Conservation (phyloP, 2,113 vertebrate species). For the Vulpes vulpes region DNA sequence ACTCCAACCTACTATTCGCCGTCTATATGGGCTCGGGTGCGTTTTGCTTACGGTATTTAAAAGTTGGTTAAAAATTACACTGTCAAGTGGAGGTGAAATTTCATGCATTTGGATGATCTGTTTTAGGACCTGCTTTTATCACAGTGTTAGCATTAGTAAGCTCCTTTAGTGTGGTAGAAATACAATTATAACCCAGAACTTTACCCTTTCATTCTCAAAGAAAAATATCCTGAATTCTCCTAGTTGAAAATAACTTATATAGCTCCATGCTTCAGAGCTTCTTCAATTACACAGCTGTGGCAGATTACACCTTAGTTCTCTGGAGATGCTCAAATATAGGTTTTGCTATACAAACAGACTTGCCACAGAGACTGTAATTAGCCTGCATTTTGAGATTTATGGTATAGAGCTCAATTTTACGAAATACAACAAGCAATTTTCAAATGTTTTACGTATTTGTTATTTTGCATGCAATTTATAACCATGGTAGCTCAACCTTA, state of each 20-base stretch:
- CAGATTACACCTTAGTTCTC: conserved; percentile 55
- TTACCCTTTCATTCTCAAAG: conserved; percentile 2
- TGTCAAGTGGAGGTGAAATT: not conserved
- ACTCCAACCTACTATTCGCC: not conserved
- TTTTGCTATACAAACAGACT: conserved; percentile 36
- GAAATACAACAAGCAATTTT: conserved; percentile 32
- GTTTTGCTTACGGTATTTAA: conserved; percentile 14
- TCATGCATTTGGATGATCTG: not conserved
- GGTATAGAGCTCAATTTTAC: conserved; percentile 23
- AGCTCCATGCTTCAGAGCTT: not conserved
- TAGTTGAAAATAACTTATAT: conserved; percentile 52
- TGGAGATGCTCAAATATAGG: conserved; percentile 50
- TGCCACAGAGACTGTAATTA: not conserved
- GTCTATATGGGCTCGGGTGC: not conserved
- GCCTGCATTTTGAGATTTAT: conserved; percentile 2
- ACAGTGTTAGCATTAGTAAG: not conserved
- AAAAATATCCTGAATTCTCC: conserved; percentile 48
- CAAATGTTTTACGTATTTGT: conserved; percentile 44
- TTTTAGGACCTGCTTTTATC: conserved; percentile 1
- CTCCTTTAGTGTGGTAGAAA: conserved; percentile 38
- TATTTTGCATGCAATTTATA: conserved; percentile 38
- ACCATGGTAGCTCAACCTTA: not conserved
- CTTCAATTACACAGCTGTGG: conserved; percentile 51
- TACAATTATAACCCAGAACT: conserved; percentile 34
- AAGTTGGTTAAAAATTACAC: conserved; percentile 23